These are phyloP conservation scores for Manduca sexta DNA, from an alignment of 1,140 invertebrate species.

Conservation along the genomic window DNA sequence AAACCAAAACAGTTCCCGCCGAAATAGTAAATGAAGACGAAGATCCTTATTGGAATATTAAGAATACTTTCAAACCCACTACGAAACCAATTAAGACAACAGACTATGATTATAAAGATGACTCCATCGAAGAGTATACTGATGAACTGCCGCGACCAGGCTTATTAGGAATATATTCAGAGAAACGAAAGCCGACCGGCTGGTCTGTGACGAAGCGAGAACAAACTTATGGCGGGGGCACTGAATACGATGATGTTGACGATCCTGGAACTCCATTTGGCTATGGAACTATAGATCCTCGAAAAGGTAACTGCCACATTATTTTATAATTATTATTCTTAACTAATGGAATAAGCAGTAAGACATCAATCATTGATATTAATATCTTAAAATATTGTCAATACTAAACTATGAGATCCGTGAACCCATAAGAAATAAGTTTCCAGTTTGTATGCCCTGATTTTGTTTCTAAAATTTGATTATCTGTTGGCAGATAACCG, in stretches of 20 bases:
- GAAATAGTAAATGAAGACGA: slow-evolving; percentile 42
- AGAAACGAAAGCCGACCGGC: slow-evolving; percentile 33
- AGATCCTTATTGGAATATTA: slow-evolving; percentile 61
- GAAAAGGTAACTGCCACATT: slow-evolving; percentile 29
- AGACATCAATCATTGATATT: too few relatives aligned
- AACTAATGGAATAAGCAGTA: too few relatives aligned
- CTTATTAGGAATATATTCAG: slow-evolving; percentile 50
- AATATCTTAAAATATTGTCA: too few relatives aligned
- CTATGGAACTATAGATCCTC: slow-evolving; percentile 56
- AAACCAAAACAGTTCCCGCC: slow-evolving; percentile 33
- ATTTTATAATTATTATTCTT: too few relatives aligned
- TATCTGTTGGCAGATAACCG: slow-evolving; percentile 5
- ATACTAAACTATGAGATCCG: too few relatives aligned
- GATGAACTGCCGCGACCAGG: slow-evolving; percentile 54
- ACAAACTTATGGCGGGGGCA: slow-evolving; percentile 8
- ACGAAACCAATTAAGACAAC: slow-evolving; percentile 11
- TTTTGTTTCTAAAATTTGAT: slow-evolving; percentile 2
- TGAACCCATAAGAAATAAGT: too few relatives aligned
- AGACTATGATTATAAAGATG: slow-evolving; percentile 29
- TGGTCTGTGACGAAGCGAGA: slow-evolving; percentile 25
- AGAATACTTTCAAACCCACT: slow-evolving; percentile 30
- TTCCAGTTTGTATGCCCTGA: too few relatives aligned
- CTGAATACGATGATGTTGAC: slow-evolving; percentile 36
- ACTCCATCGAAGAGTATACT: slow-evolving; percentile 39
- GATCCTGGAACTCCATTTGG: slow-evolving; percentile 29